Evolutionary conservation across 2,797 vertebrate species (phyloP).

Genomic region (Acanthiza pusilla): DNA sequence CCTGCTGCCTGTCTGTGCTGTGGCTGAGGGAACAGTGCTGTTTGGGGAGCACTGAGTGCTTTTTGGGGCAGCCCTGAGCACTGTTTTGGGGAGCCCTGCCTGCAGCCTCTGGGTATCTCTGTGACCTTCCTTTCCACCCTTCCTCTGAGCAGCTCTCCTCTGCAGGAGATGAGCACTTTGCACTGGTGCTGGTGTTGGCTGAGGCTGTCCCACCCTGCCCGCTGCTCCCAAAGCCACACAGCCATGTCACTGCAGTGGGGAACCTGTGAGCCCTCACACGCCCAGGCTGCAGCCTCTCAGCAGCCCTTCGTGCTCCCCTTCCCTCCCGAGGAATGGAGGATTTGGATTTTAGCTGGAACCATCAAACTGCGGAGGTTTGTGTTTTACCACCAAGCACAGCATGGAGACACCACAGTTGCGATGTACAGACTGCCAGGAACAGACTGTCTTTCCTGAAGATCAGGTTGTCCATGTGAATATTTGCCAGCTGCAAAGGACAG

Average conservation of each 20-base stretch:
- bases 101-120: neutral
- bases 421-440: neutral
- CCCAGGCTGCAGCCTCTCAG: neutral
- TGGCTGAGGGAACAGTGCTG: neutral
- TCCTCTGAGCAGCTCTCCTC: neutral
- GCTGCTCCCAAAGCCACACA: neutral
- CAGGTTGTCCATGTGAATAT: neutral
- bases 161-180: neutral
- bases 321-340: neutral
- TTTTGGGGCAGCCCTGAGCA: neutral
- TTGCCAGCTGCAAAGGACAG: neutral
- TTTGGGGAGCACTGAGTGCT: neutral
- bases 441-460: neutral
- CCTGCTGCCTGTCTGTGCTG: neutral
- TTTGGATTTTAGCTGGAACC: neutral
- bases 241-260: neutral
- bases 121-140: neutral
- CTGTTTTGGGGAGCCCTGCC: neutral
- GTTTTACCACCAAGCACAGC: neutral
- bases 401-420: neutral
- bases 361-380: neutral
- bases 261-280: accelerated
- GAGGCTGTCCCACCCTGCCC: neutral
- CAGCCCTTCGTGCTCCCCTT: neutral
- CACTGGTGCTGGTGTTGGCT: neutral